Conservation (phyloP, 2,888 invertebrate species). For the Pseudanteris insignis region DNA sequence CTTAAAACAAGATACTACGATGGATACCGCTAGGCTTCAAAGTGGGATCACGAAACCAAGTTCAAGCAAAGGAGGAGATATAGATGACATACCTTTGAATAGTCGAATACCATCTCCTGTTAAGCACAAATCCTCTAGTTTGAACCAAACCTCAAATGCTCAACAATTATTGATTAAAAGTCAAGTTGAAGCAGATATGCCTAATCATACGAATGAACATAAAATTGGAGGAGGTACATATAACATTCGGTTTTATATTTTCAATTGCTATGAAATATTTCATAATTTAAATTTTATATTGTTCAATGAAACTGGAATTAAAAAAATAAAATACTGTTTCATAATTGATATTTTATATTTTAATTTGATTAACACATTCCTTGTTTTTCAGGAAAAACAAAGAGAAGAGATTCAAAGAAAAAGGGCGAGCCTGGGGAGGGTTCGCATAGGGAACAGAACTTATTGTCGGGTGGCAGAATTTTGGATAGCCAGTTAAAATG, state of each 20-base stretch:
- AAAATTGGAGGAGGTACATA: slow-evolving; percentile 65
- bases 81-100: slow-evolving; percentile 64
- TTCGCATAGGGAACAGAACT: slow-evolving; percentile 66
- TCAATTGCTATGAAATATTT: too few relatives aligned
- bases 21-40: slow-evolving; percentile 51
- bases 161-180: slow-evolving; percentile 56
- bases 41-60: slow-evolving; percentile 53
- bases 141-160: slow-evolving; percentile 55
- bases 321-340: too few relatives aligned
- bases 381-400: slow-evolving; percentile 61
- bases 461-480: slow-evolving; percentile 65
- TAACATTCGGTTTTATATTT: too few relatives aligned
- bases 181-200: slow-evolving; percentile 58
- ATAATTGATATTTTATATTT: too few relatives aligned
- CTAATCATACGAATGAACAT: slow-evolving; percentile 63
- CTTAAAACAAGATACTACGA: slow-evolving; percentile 58
- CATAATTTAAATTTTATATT: too few relatives aligned
- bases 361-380: background rate
- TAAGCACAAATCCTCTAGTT: slow-evolving; percentile 58
- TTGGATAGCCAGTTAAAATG: slow-evolving; percentile 63
- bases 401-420: slow-evolving; percentile 72
- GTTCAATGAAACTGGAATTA: too few relatives aligned
- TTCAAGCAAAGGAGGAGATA: slow-evolving; percentile 59
- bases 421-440: slow-evolving; percentile 71
- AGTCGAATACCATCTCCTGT: slow-evolving; percentile 64